Evolutionary conservation across 2,888 invertebrate genomes (phyloP), one percentile per base, ranked within the genome.

Genomic region (Sphaerophoria rueppellii): DNA sequence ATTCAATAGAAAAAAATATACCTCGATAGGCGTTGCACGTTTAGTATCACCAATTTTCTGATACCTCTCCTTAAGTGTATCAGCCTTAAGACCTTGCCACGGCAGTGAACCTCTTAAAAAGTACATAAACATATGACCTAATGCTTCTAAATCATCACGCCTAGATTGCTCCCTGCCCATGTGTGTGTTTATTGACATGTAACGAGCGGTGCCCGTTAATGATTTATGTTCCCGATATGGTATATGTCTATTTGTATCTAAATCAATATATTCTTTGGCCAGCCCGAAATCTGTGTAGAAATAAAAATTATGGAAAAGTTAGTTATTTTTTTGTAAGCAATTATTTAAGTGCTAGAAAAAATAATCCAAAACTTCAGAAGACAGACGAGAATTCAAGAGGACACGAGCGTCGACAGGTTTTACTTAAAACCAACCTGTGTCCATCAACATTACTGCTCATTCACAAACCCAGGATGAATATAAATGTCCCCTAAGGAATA

Each of bases 121-220:
- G 94, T 99, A 99, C 99, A 99, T 99, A 94, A 99, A 99, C 99
- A 99, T 99, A 94, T 99, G 99, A 88, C 99, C 99, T 91, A 99
- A 94, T 87, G 99, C 99, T 93, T 99, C 99, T 92, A 99, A 94
- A 93, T 99, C 99, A 93, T 99, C 99, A 92, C 99, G 95, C 92
- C 99, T 95, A 91, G 99, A 99, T 95, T 99, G 99, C 94, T 99
- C 99, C 96, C 99, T 98, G 91, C 99, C 99, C 94, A 99, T 96
- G 94, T 99, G 99, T 92, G 99, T 99, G 93, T 99, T 99, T 93
- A 99, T 99, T 93, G 99, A 99, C 99, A 99, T 99, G 94, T 99
- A 99, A 93, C 99, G 95, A 89, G 99, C 99, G 88, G 99, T 99
- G 90, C 99, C 99, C 87, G 99, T 99, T 91, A 99, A 95, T 92